Percentiles rank a stretch among this genome's conserved stretches.
Evolutionary conservation across 2,113 vertebrate genomes (phyloP).

Genomic region (Progne subis): DNA sequence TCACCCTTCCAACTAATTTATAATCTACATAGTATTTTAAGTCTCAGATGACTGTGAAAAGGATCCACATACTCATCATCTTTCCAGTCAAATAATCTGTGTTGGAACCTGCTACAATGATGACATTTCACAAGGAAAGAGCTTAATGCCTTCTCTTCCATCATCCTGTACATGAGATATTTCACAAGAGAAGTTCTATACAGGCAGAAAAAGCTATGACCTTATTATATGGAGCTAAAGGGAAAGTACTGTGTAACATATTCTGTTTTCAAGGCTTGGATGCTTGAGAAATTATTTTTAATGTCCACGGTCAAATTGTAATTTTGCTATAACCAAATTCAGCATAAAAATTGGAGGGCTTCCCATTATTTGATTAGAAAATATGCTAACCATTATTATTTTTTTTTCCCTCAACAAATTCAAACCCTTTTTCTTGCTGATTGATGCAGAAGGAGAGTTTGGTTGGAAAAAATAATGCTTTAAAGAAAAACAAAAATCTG

Average conservation of each 20-base stretch:
- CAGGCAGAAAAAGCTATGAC: background rate
- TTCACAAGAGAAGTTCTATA: background rate
- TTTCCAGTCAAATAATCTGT: constrained; percentile 20
- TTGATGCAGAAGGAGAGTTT: background rate
- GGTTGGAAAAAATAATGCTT: background rate
- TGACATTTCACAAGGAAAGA: constrained; percentile 29
- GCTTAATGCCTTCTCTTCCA: background rate
- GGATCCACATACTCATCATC: background rate
- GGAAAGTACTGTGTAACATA: background rate
- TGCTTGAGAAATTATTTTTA: background rate
- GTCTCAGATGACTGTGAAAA: constrained; percentile 9
- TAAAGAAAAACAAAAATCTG: background rate
- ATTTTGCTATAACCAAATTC: background rate
- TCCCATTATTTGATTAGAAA: background rate
- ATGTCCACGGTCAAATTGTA: background rate
- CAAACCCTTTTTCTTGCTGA: background rate
- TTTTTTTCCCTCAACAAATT: background rate
- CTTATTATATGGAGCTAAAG: background rate
- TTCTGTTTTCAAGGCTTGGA: background rate
- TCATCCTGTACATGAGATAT: background rate
- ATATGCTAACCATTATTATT: background rate
- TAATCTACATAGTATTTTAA: constrained; percentile 19
- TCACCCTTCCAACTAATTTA: background rate
- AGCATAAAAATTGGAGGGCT: background rate
- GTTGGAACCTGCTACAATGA: background rate